Evolutionary conservation across 2,797 vertebrate species (phyloP).

Genomic region (Pangasius sanitwongsei): DNA sequence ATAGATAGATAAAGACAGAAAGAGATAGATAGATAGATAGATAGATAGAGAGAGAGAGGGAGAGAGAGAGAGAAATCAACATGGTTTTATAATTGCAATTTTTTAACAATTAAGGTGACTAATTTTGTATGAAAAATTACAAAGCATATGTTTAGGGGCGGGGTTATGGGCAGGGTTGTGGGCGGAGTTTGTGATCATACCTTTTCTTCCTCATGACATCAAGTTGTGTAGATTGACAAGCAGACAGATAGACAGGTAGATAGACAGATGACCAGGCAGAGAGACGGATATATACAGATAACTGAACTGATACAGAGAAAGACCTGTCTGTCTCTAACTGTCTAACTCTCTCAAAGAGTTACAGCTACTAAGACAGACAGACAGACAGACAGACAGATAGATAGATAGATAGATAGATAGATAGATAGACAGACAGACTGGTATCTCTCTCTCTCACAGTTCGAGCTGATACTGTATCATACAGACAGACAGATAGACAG

Average conservation of each 20-base stretch:
- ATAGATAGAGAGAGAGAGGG: not conserved
- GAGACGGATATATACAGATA: too few species aligned
- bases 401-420: not conserved
- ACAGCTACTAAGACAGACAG: too few species aligned
- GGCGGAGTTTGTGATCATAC: too few species aligned
- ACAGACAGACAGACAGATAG: not conserved
- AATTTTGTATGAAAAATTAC: not conserved
- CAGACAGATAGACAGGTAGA: not conserved
- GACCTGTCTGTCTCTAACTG: too few species aligned
- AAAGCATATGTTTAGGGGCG: not conserved
- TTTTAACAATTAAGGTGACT: not conserved
- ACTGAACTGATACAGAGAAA: not conserved
- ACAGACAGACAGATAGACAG: not conserved
- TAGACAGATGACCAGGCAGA: not conserved
- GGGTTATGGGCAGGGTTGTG: not conserved
- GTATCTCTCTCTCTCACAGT: not conserved
- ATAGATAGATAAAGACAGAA: not conserved
- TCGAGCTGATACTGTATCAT: not conserved
- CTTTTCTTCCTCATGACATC: not conserved
- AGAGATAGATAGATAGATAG: not conserved
- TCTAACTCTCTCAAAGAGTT: not conserved
- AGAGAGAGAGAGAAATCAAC: not conserved
- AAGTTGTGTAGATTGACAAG: not conserved
- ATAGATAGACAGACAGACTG: not conserved
- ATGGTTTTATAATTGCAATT: not conserved